Evolutionary conservation across 2,113 vertebrate genomes (phyloP).

Genomic region (Anser cygnoides): DNA sequence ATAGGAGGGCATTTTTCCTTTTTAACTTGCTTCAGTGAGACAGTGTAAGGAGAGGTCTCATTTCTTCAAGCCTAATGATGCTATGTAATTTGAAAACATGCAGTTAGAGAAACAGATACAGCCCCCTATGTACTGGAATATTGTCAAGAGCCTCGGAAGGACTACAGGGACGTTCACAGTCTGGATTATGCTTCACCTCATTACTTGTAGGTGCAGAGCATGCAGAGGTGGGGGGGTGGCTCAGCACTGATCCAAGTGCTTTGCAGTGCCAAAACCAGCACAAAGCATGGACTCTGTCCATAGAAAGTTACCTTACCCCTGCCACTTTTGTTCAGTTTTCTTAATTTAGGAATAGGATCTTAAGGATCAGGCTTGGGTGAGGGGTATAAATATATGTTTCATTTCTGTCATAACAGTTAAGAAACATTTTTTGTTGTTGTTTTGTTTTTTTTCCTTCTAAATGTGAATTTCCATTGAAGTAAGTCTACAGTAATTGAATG

Average conservation of each 20-base stretch:
- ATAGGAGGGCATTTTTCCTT: not conserved
- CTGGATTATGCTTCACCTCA: not conserved
- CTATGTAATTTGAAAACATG: not conserved
- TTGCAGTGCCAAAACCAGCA: not conserved
- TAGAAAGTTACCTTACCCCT: not conserved
- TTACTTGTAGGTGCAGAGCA: not conserved
- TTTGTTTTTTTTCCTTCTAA: not conserved
- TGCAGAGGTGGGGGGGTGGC: not conserved
- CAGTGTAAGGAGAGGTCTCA: not conserved
- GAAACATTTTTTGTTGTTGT: no score
- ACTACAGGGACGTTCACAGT: not conserved
- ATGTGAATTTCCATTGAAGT: not conserved
- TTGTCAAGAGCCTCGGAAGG: not conserved
- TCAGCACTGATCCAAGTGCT: not conserved
- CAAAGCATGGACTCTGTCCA: not conserved
- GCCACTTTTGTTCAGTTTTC: not conserved
- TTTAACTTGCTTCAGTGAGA: not conserved
- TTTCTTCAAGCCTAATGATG: not conserved
- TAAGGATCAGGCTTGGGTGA: not conserved
- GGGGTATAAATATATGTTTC: not conserved
- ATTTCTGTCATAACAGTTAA: not conserved
- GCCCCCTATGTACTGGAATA: not conserved
- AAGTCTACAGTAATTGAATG: not conserved
- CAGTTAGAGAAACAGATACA: not conserved
- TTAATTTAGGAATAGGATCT: not conserved